Evolutionary conservation across 2,888 invertebrate genomes (phyloP), one percentile per base, ranked within the genome.

Genomic region (Papilio gigon): DNA sequence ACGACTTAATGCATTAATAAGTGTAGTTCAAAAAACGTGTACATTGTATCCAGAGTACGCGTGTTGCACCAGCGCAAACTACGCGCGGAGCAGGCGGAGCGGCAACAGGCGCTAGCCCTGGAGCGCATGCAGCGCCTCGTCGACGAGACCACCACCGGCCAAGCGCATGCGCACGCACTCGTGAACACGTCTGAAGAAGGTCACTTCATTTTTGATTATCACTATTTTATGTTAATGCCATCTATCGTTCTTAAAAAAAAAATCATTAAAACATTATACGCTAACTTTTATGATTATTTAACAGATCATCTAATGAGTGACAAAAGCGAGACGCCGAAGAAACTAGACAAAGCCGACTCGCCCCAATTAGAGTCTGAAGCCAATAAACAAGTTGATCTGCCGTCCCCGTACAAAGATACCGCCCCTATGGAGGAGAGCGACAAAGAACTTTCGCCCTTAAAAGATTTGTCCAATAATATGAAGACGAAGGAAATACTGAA

Each of bases 1-100:
- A n/a, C n/a, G n/a, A n/a, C n/a, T n/a, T n/a, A n/a, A n/a, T n/a
- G n/a, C n/a, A n/a, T n/a, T n/a, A n/a, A n/a, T n/a, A n/a, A n/a
- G 30, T 4, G 30, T 30, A 6, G 96, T 96, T 74, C 96, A 97
- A 88, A 94, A 50, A 53, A 20, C 56, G 14, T 6, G 42, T 40
- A 2, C 1, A n/a, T 2, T 61, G n/a, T 42, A 0, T 59, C 0
- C 77, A 95, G 95, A 86, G 90, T 95, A 6, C 92, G 94, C 72
- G 94, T 95, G 75, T 82, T 96, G 60, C 96, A 97, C 75, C 95
- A 95, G 78, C 93, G 96, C 40, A 97, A 96, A 83, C 89, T 95
- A 0, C 93, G 97, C 67, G 93, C 95, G 67, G 96, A 96, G 79
- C 95, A 95, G 6, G 93, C 94, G 4, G 95, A 95, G 80, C 93